These are phyloP conservation scores for Phrynocephalus forsythii DNA, from an alignment of 2,797 vertebrate species.

Conservation along the genomic window DNA sequence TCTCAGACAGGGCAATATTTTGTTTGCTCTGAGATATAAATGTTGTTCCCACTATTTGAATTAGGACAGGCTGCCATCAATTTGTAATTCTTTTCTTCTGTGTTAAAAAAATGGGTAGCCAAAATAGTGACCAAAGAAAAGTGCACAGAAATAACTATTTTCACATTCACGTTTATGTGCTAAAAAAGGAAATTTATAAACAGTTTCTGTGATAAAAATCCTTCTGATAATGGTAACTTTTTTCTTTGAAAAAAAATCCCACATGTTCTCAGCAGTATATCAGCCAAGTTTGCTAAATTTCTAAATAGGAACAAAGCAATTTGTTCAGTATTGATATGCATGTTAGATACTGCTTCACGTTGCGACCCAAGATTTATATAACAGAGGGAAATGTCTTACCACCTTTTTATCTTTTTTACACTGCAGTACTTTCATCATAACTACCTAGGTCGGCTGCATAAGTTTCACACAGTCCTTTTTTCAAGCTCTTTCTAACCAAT, in stretches of 20 bases:
- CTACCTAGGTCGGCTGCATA: conserved; percentile 37
- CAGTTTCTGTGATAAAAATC: conserved; percentile 28
- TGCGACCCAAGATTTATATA: conserved; percentile 41
- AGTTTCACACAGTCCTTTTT: conserved; percentile 49
- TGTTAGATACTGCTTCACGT: conserved; percentile 26
- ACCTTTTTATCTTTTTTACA: conserved; percentile 57
- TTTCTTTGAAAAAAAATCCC: conserved; percentile 39
- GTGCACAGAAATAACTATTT: not conserved
- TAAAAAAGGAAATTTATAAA: conserved; percentile 40
- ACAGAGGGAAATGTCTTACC: conserved; percentile 50
- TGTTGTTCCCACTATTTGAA: not conserved
- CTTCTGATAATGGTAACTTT: conserved; percentile 24
- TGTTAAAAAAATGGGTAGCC: conserved; percentile 24
- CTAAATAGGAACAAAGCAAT: conserved; percentile 44
- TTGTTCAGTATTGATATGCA: conserved; percentile 48
- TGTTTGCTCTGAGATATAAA: conserved; percentile 25
- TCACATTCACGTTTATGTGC: conserved; percentile 18
- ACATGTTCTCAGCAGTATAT: conserved; percentile 32
- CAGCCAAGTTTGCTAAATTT: not conserved
- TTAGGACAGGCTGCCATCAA: not conserved
- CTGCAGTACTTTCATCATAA: conserved; percentile 42
- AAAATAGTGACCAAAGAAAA: conserved; percentile 33
- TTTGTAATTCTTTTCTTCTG: not conserved
- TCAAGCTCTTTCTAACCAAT: conserved; percentile 27
- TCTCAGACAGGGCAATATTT: not conserved